These are phyloP conservation scores for Tortricodes alternella DNA, from an alignment of 2,888 invertebrate species.

Conservation along the genomic window DNA sequence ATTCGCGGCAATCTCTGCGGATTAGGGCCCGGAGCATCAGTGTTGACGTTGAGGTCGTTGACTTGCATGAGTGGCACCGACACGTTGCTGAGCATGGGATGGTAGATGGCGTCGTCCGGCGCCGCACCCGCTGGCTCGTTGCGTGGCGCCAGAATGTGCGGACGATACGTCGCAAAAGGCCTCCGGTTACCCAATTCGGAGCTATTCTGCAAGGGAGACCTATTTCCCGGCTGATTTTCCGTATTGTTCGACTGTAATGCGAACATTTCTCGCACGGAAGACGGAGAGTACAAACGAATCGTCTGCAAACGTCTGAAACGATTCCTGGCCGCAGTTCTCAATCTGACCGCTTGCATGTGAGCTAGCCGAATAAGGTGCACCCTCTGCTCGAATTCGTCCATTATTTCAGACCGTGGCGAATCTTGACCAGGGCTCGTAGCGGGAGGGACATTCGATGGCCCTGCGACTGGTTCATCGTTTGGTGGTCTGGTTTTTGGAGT, in stretches of 20 bases:
- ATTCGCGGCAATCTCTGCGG: constrained; percentile 63
- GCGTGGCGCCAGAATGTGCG: constrained; percentile 53
- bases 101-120: constrained; percentile 52
- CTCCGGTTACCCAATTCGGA: constrained; percentile 44
- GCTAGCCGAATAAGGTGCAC: constrained; percentile 70
- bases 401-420: constrained; percentile 47
- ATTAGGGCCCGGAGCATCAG: constrained; percentile 48
- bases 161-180: constrained; percentile 50
- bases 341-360: constrained; percentile 66
- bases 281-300: constrained; percentile 70
- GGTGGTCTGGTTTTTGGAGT: constrained; percentile 41
- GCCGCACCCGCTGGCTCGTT: constrained; percentile 39
- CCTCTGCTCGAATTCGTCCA: constrained; percentile 63
- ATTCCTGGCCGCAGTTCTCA: constrained; percentile 67
- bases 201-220: constrained; percentile 42
- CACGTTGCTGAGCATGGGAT: constrained; percentile 61
- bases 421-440: constrained; percentile 40
- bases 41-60: constrained; percentile 75
- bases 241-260: constrained; percentile 50
- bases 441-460: constrained; percentile 52
- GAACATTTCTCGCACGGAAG: constrained; percentile 72
- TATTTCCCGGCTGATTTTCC: constrained; percentile 49
- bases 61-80: constrained; percentile 83
- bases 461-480: constrained; percentile 60
- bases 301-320: constrained; percentile 69